These are phyloP conservation scores for Mirounga angustirostris DNA, from an alignment of 2,113 vertebrate species.

Conservation along the genomic window DNA sequence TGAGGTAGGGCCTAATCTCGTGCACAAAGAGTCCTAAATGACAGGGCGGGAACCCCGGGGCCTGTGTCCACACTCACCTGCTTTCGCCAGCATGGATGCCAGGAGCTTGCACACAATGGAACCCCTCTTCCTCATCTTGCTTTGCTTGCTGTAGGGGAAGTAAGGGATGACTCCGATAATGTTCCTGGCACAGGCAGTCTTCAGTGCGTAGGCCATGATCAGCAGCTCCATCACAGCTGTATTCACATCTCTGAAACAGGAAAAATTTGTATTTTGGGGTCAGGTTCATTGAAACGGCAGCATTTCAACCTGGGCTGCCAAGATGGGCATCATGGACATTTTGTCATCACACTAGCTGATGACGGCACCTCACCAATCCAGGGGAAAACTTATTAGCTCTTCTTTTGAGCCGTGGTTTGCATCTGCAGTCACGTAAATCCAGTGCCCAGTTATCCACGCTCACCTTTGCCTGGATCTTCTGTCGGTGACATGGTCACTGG, in stretches of 20 bases:
- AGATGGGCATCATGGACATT: accelerated
- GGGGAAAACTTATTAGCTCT: not conserved
- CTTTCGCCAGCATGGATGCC: conserved; percentile 97
- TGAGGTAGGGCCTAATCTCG: accelerated
- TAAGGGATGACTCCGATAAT: conserved; percentile 99
- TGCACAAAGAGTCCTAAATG: accelerated
- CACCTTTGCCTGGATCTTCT: not conserved
- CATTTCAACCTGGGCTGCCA: not conserved
- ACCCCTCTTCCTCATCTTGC: conserved; percentile 99
- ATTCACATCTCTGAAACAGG: conserved; percentile 94
- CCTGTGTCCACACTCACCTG: conserved; percentile 87
- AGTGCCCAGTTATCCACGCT: too few relatives aligned
- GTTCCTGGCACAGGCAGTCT: conserved; percentile 97
- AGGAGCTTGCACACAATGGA: conserved; percentile 98
- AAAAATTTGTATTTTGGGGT: not conserved
- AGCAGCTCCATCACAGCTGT: conserved; percentile 98
- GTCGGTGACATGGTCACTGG: not conserved
- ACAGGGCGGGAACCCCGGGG: accelerated
- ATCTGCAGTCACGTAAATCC: too few relatives aligned
- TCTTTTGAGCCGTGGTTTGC: not conserved
- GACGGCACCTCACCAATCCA: accelerated
- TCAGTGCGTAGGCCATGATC: conserved; percentile 98
- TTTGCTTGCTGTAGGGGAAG: conserved; percentile 99
- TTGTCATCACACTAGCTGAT: accelerated
- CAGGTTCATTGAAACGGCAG: not conserved